These are phyloP conservation scores for Tachyglossus aculeatus DNA, from an alignment of 2,797 vertebrate species.

Conservation along the genomic window DNA sequence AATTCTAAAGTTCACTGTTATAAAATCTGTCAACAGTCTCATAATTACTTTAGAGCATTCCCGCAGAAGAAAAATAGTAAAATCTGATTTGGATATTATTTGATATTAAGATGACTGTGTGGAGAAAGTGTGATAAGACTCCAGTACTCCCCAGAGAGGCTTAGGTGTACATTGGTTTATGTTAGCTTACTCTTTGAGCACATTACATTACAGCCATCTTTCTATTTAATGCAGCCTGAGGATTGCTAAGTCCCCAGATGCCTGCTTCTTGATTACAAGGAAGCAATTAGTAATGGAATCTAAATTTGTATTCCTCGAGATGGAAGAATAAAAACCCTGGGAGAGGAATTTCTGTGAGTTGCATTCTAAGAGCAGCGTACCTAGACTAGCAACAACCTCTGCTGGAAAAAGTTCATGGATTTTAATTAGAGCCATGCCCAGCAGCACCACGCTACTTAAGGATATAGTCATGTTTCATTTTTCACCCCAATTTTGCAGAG, in stretches of 20 bases:
- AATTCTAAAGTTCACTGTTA: slow-evolving; percentile 26
- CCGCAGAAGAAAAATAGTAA: not conserved
- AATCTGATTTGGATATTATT: not conserved
- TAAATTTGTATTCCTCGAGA: slow-evolving; percentile 54
- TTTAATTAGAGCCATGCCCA: not conserved
- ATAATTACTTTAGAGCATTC: slow-evolving; percentile 4
- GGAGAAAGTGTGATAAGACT: slow-evolving; percentile 25
- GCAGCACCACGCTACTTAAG: not conserved
- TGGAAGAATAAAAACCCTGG: slow-evolving; percentile 45
- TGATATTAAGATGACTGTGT: slow-evolving; percentile 22
- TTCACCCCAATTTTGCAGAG: not conserved
- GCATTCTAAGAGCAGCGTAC: slow-evolving; percentile 24
- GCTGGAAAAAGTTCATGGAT: not conserved
- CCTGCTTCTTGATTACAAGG: slow-evolving; percentile 54
- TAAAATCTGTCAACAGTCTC: not conserved
- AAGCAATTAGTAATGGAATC: slow-evolving; percentile 59
- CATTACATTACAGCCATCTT: slow-evolving; percentile 21
- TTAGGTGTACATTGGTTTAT: not conserved
- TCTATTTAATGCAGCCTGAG: slow-evolving; percentile 25
- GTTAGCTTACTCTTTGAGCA: slow-evolving; percentile 26
- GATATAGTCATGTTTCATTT: not conserved
- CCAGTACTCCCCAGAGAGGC: slow-evolving; percentile 17
- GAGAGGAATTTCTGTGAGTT: slow-evolving; percentile 31
- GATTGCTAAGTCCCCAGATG: slow-evolving; percentile 37
- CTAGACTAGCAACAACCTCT: slow-evolving; percentile 18